These are phyloP conservation scores for Trisateles emortualis DNA, from an alignment of 2,888 invertebrate genomes.

Conservation along the genomic window DNA sequence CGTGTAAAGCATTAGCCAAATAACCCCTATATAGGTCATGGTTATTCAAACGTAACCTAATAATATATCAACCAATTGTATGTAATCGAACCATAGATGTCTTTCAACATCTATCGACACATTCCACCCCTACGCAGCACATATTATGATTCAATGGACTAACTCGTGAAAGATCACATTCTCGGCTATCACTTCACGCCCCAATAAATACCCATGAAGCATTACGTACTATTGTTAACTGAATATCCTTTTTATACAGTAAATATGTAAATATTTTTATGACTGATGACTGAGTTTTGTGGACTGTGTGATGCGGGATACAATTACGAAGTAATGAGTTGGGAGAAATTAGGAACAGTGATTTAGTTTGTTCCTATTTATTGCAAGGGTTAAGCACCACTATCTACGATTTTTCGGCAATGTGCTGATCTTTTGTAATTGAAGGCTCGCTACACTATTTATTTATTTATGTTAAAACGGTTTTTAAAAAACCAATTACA, in stretches of 20 bases:
- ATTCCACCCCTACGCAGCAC: slow-evolving; percentile 2
- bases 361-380: too few relatives aligned
- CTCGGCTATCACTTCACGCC: slow-evolving; percentile 14
- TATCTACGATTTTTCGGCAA: too few relatives aligned
- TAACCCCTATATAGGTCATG: not conserved
- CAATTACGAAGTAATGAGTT: too few relatives aligned
- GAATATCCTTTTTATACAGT: slow-evolving; percentile 4
- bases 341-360: too few relatives aligned
- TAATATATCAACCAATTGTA: not conserved
- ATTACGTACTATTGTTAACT: slow-evolving; percentile 3
- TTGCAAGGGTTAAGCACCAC: too few relatives aligned
- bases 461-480: too few relatives aligned
- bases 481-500: too few relatives aligned
- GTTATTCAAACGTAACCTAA: not conserved
- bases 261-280: not conserved
- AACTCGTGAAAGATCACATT: slow-evolving; percentile 15
- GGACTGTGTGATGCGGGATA: not conserved
- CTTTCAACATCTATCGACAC: slow-evolving; percentile 3
- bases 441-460: too few relatives aligned
- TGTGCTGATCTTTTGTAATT: too few relatives aligned
- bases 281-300: too few relatives aligned
- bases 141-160: slow-evolving; percentile 9
- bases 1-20: too few relatives aligned
- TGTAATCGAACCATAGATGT: not conserved
- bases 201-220: slow-evolving; percentile 11